Percentiles rank a stretch among this genome's conserved stretches.
Conservation (phyloP, 2,888 invertebrate genomes). For the Apamea monoglypha region DNA sequence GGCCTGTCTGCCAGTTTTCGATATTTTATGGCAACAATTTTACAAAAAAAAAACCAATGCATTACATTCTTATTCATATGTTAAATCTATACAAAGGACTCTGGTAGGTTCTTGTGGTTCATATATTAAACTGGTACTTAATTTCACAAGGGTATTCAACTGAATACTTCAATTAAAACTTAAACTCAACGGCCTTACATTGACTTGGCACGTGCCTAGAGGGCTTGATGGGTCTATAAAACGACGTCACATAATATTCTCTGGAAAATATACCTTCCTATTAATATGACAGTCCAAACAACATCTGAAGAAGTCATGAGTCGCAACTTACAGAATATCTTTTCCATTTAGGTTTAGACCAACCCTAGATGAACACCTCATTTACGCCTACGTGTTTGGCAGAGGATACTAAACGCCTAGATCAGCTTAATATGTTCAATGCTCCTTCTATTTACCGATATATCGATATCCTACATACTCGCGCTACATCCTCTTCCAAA, state of each 20-base stretch:
- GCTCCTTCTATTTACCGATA: conserved; percentile 3
- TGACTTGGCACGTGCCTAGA: conserved; percentile 20
- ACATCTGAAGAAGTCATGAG: background rate
- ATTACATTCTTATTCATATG: background rate
- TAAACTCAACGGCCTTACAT: conserved; percentile 14
- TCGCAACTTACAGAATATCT: background rate
- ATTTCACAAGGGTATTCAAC: conserved; percentile 1
- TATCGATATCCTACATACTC: conserved; percentile 19
- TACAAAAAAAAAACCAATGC: background rate
- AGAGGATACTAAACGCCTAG: background rate
- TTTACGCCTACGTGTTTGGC: conserved; percentile 14
- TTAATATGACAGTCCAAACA: background rate
- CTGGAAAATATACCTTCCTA: background rate
- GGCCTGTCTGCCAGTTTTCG: conserved; percentile 7
- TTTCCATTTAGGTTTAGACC: background rate
- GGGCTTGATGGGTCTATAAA: background rate
- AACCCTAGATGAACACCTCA: background rate
- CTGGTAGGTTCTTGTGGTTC: background rate
- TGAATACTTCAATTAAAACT: conserved; percentile 38
- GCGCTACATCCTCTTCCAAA: conserved; percentile 25
- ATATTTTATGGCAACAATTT: background rate
- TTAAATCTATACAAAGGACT: background rate
- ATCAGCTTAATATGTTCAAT: conserved; percentile 10
- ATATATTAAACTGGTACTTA: background rate
- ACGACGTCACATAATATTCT: background rate